Evolutionary conservation across 1,140 invertebrate species (phyloP).

Genomic region (Propsilocerus akamusi): DNA sequence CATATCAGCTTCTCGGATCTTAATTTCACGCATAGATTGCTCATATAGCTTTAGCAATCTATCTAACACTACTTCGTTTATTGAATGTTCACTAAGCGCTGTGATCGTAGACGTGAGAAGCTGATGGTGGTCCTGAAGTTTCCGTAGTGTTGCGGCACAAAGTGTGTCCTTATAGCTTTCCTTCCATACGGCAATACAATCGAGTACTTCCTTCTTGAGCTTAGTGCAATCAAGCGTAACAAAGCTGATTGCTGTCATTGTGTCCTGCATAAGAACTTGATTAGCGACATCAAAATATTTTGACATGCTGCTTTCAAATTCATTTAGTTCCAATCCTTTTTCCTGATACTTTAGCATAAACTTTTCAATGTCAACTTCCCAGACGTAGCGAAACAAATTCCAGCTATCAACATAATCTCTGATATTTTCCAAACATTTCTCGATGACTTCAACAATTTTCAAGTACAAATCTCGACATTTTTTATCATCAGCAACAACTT

Average conservation of each 20-base stretch:
- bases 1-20: neutral
- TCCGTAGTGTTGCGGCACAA: conserved; percentile 11
- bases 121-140: neutral
- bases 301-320: conserved; percentile 63
- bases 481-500: neutral
- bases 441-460: conserved; percentile 13
- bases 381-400: conserved; percentile 60
- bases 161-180: conserved; percentile 46
- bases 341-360: conserved; percentile 51
- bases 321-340: conserved; percentile 39
- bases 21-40: neutral
- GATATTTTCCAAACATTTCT: conserved; percentile 32
- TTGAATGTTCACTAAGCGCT: neutral
- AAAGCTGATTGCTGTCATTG: conserved; percentile 54
- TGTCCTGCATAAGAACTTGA: conserved; percentile 57
- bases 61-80: neutral
- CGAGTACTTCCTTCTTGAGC: conserved; percentile 55
- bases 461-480: neutral
- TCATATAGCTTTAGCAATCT: neutral
- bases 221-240: conserved; percentile 53
- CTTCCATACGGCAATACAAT: conserved; percentile 68
- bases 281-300: conserved; percentile 59
- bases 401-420: conserved; percentile 48
- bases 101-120: neutral
- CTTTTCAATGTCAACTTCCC: conserved; percentile 60